Base-by-base conservation (phyloP, 2,113 vertebrate genomes). In the Apodemus sylvaticus region DNA sequence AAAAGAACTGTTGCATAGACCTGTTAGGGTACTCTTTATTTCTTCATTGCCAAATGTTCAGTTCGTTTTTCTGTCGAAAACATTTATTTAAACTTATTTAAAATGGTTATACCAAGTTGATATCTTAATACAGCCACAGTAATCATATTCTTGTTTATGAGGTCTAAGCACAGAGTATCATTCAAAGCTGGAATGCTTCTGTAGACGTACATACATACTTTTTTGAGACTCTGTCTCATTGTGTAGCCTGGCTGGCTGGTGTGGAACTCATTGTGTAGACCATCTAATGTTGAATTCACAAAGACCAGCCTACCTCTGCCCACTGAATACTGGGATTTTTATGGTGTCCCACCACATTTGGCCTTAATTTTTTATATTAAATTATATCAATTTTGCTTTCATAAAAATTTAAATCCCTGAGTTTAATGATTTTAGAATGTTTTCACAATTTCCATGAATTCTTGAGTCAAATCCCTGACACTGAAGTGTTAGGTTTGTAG, bases 351-450 rank as follows among this genome's bases (percentile, higher is more conserved):
- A 83, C 58, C 81, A 83, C n/a, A 42, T 7, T 7, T 17, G 55
- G 26, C 58, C 6, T 83, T 62, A 83, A 83, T 58, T 83, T 62
- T 83, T 83, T 62, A 17, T 62, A 62, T 42, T 62, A 60, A 85
- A 45, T 89, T 86, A 76, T 89, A 82, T 39, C 20, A 87, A 20
- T 53, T 51, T 55, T 55, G 24, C 24, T 64, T 92, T 97, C 55
- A 86, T 90, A 68, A 95, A 83, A 74, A 26, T 68, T 36, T 51
- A 88, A 90, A 36, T 53, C 81, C 62, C 45, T 14, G 62, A 34
- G 36, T 86, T 93, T 86, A 90, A 48, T 91, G 73, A 95, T 89
- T 91, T 95, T 68, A 93, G 53, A 93, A 86, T 94, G 34, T 16
- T 90, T 86, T 66, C 58, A 86, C 1, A n/a, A 51, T 87, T 53